Conservation (phyloP, 1,140 invertebrate genomes). For the Cotesia chilonis region DNA sequence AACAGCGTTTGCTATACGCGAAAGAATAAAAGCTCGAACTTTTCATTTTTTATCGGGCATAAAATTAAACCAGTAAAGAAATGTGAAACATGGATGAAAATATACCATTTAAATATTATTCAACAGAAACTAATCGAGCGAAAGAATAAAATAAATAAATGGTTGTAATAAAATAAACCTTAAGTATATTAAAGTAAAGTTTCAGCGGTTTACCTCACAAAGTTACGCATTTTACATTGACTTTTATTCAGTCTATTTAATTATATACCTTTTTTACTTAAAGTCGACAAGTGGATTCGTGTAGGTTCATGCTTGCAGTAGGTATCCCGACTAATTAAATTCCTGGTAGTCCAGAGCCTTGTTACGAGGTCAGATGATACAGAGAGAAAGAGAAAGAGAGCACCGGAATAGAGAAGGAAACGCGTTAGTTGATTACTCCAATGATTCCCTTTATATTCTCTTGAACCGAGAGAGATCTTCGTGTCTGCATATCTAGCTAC, state of each 20-base stretch:
- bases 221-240: not conserved
- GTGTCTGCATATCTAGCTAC: not conserved
- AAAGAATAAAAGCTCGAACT: no score
- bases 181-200: not conserved
- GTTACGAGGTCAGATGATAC: slow-evolving; percentile 20
- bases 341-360: slow-evolving; percentile 17
- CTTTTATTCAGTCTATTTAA: not conserved
- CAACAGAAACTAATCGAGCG: no score
- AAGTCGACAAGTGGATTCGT: not conserved
- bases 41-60: no score
- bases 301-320: not conserved
- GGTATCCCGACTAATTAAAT: slow-evolving; percentile 33
- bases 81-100: no score
- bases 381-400: slow-evolving; percentile 24
- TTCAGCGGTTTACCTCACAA: not conserved
- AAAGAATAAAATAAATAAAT: no score
- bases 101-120: no score
- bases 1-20: no score
- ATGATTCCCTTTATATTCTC: not conserved
- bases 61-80: no score
- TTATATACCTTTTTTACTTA: not conserved
- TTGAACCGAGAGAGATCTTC: not conserved
- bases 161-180: no score
- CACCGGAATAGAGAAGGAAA: slow-evolving; percentile 22
- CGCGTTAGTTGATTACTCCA: not conserved